Evolutionary conservation across 1,140 invertebrate genomes (phyloP), one percentile per base, ranked within the genome.

Genomic region (Piezodorus guildinii): DNA sequence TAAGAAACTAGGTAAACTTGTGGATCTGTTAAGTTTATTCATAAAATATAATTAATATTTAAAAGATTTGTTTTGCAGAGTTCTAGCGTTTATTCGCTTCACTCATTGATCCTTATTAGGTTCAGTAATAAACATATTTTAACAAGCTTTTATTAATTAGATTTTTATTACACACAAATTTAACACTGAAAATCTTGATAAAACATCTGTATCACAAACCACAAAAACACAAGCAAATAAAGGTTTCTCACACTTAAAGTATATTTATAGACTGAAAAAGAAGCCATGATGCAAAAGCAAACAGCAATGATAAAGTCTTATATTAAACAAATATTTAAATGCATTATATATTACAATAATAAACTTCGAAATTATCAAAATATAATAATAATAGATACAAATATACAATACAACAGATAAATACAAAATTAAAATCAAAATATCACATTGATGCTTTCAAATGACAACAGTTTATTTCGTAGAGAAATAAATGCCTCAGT

Each of bases 121-220:
- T 10, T 39, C 34, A 39, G 12, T 10, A 39, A 39, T 39, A 10
- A 62, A 43, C 43, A 62, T 51, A 49, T 52, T 51, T 54, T 27
- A 63, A 63, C 62, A 63, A 63, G 62, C 62, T 63, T 63, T 63
- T 23, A 23, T 52, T 63, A 30, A 23, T 63, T 54, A 30, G 15
- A 45, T 54, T 63, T 54, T 52, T 63, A 17, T 46, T 45, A 62
- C 62, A 63, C 62, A 63, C 25, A 52, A 51, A 4, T 25, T 62
- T 51, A 30, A 63, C 46, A 49, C 27, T 63, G 46, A 51, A n/a
- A 63, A 49, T 45, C 23, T 25, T 46, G 39, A 23, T 49, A 44
- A 62, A 46, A 62, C 17, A 62, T 63, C 27, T 27, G 49, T 63
- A 63, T 63, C 62, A 63, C 62, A 63, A 52, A 63, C 49, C 25